Conservation (phyloP, 2,888 invertebrate genomes). For the Sabatieria punctata region DNA sequence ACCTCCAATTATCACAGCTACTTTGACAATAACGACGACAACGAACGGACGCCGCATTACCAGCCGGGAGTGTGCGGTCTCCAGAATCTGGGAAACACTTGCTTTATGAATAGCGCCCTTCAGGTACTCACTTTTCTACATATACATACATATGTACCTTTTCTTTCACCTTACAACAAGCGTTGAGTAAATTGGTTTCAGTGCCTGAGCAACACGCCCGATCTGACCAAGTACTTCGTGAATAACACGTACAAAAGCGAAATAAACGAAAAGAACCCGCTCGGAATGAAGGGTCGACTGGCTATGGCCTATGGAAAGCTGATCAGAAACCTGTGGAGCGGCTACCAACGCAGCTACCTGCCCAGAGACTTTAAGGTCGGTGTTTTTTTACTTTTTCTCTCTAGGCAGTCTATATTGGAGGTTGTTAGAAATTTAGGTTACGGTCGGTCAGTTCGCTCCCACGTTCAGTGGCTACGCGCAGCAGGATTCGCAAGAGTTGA, state of each 20-base stretch:
- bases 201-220: slow-evolving; percentile 43
- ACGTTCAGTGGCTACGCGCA: slow-evolving; percentile 44
- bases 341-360: slow-evolving; percentile 33
- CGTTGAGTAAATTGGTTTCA: too few species aligned
- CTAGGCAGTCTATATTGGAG: not conserved
- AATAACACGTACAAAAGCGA: slow-evolving; percentile 38
- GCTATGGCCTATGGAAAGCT: slow-evolving; percentile 40
- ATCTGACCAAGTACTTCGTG: slow-evolving; percentile 41
- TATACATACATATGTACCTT: too few species aligned
- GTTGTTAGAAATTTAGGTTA: slow-evolving; percentile 25
- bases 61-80: slow-evolving; percentile 42
- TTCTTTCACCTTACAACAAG: too few species aligned
- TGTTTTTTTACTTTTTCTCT: not conserved
- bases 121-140: too few species aligned
- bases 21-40: too few species aligned
- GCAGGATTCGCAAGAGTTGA: slow-evolving; percentile 44
- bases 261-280: slow-evolving; percentile 41
- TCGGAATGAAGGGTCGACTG: slow-evolving; percentile 42
- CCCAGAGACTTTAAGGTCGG: slow-evolving; percentile 40
- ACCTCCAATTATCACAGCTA: too few species aligned
- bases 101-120: slow-evolving; percentile 84
- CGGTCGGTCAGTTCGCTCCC: slow-evolving; percentile 42
- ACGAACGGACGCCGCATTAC: too few species aligned
- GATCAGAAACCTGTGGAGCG: slow-evolving; percentile 41
- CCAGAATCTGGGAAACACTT: slow-evolving; percentile 81